These are phyloP conservation scores for Pterocles gutturalis DNA, from an alignment of 2,113 vertebrate species.

Conservation along the genomic window DNA sequence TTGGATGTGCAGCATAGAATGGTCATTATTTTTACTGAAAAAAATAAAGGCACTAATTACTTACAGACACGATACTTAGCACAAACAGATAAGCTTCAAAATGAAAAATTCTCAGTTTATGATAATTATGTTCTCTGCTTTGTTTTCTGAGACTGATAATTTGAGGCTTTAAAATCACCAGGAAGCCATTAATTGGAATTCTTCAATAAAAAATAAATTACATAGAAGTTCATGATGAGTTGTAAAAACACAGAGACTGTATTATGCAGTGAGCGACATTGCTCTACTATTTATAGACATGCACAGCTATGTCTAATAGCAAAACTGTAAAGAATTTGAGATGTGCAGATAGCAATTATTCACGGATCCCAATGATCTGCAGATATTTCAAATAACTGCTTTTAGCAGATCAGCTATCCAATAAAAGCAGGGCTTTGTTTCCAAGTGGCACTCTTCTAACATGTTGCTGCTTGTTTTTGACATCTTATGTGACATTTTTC, in stretches of 20 bases:
- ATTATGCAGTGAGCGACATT: constrained; percentile 82
- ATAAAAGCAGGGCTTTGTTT: constrained; percentile 74
- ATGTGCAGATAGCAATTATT: constrained; percentile 81
- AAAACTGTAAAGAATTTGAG: constrained; percentile 79
- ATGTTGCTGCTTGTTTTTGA: constrained; percentile 68
- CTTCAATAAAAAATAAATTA: constrained; percentile 91
- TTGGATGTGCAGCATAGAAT: constrained; percentile 82
- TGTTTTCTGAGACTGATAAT: constrained; percentile 90
- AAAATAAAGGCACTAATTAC: constrained; percentile 89
- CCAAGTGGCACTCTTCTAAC: constrained; percentile 65
- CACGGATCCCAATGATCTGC: constrained; percentile 68
- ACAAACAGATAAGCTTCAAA: constrained; percentile 91
- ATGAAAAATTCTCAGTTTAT: constrained; percentile 89
- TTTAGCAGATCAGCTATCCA: constrained; percentile 74
- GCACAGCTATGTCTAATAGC: constrained; percentile 75
- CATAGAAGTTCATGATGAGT: constrained; percentile 88
- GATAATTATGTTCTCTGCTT: constrained; percentile 90
- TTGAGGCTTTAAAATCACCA: constrained; percentile 91
- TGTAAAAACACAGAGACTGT: constrained; percentile 85
- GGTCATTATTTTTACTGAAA: constrained; percentile 88
- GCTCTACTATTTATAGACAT: constrained; percentile 81
- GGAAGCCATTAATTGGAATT: constrained; percentile 92
- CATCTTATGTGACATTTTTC: constrained; percentile 51
- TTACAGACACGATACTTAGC: constrained; percentile 90
- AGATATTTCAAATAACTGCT: constrained; percentile 79